Evolutionary conservation across 2,113 vertebrate species (phyloP).

Genomic region (Erythrolamprus reginae): DNA sequence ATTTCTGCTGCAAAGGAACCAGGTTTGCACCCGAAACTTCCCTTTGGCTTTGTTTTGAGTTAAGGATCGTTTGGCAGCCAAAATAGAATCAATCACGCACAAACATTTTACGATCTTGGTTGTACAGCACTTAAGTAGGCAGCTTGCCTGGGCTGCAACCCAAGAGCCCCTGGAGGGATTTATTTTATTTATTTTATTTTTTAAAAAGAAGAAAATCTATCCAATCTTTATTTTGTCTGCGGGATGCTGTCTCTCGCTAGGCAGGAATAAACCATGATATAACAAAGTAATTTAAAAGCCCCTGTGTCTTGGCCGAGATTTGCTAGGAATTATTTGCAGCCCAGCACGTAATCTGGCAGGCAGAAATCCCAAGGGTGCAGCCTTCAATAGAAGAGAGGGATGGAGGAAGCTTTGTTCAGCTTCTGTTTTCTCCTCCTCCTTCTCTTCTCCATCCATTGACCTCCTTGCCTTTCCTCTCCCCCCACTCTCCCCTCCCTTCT

Average conservation of each 20-base stretch:
- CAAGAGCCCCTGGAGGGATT: not conserved
- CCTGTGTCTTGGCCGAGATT: not conserved
- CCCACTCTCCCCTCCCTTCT: not conserved
- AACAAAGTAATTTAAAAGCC: not conserved
- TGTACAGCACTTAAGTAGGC: not conserved
- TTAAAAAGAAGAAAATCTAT: not conserved
- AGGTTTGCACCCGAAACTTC: not conserved
- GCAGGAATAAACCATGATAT: not conserved
- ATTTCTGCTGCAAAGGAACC: not conserved
- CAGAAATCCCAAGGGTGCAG: not conserved
- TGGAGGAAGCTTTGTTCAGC: not conserved
- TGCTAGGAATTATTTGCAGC: no score
- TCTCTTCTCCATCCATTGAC: not conserved
- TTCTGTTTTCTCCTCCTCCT: not conserved
- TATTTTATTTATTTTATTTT: not conserved
- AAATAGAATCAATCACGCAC: not conserved
- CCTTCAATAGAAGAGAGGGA: not conserved
- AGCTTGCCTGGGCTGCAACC: not conserved
- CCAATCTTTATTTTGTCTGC: not conserved
- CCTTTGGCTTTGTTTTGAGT: not conserved
- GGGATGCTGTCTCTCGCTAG: not conserved
- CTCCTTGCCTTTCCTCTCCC: not conserved
- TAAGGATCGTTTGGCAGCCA: not conserved
- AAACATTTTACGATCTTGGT: not conserved
- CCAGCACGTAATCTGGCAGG: not conserved